These are phyloP conservation scores for Uromys caudimaculatus DNA, from an alignment of 2,797 vertebrate genomes.

Conservation along the genomic window DNA sequence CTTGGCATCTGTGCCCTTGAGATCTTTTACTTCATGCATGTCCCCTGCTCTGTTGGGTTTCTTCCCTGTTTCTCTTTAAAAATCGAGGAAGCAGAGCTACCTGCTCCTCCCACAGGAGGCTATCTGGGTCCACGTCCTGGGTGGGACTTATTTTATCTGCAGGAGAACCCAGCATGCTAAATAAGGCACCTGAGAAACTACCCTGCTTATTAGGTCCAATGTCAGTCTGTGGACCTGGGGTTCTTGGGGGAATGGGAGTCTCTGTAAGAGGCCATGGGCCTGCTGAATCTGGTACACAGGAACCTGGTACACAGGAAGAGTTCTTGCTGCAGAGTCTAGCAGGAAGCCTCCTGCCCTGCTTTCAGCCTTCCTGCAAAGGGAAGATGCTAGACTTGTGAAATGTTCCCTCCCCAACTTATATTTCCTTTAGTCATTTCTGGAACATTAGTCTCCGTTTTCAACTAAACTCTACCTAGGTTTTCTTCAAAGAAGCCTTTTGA, in stretches of 20 bases:
- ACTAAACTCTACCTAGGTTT: background rate
- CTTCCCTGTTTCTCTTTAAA: background rate
- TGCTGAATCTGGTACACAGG: background rate
- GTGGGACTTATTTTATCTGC: background rate
- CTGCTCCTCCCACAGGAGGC: rapidly evolving
- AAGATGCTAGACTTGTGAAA: background rate
- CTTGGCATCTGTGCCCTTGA: background rate
- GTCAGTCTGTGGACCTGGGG: background rate
- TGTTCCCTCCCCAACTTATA: no score
- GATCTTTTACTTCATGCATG: background rate
- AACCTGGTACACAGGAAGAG: no score
- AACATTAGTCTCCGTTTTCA: rapidly evolving
- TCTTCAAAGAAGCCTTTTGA: background rate
- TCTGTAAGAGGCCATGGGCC: background rate
- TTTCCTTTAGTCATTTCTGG: background rate
- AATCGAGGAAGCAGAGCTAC: background rate
- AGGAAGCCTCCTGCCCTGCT: background rate
- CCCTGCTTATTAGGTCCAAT: background rate
- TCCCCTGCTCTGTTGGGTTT: background rate
- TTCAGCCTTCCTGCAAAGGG: background rate
- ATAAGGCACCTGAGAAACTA: background rate
- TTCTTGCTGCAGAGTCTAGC: no score
- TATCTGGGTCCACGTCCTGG: background rate
- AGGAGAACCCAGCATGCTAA: background rate
- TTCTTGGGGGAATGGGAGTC: background rate